A percentile compares a stretch with the other conserved stretches of the same genome.
These are phyloP conservation scores for Macrotrachela quadricornifera DNA, from an alignment of 1,140 invertebrate genomes.

Conservation along the genomic window DNA sequence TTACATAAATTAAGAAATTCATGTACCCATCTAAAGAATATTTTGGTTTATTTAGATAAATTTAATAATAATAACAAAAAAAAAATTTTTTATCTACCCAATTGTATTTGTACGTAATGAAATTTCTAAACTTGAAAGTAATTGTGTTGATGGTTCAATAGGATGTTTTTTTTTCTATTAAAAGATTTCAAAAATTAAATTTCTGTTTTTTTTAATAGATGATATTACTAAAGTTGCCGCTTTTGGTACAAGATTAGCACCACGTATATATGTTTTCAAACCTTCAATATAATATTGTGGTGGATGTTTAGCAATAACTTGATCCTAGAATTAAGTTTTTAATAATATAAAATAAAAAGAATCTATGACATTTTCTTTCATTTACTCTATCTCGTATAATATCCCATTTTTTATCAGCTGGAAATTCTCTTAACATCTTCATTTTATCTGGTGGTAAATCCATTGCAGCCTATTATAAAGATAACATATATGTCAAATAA, in stretches of 20 bases:
- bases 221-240: too few species aligned
- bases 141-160: conserved; percentile 76
- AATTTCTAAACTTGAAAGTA: conserved; percentile 87
- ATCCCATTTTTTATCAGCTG: conserved; percentile 97
- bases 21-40: conserved; percentile 63
- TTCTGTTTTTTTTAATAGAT: conserved; percentile 13
- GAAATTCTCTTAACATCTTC: conserved; percentile 81
- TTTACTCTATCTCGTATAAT: conserved; percentile 55
- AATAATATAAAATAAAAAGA: background rate
- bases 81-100: conserved; percentile 30
- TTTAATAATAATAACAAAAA: conserved; percentile 31
- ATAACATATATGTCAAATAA: too few species aligned
- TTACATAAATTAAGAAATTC: conserved; percentile 90
- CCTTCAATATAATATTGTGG: conserved; percentile 81
- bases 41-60: background rate
- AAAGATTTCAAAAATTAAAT: background rate
- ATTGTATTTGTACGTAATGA: conserved; percentile 95
- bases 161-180: conserved; percentile 23
- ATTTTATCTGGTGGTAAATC: conserved; percentile 95
- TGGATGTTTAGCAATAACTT: conserved; percentile 77
- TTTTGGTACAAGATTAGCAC: too few species aligned
- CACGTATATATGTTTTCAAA: conserved; percentile 57
- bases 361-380: conserved; percentile 49
- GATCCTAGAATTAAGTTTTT: too few species aligned
- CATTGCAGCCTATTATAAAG: conserved; percentile 37